These are phyloP conservation scores for Acronicta alni DNA, from an alignment of 2,888 invertebrate genomes.

Conservation along the genomic window DNA sequence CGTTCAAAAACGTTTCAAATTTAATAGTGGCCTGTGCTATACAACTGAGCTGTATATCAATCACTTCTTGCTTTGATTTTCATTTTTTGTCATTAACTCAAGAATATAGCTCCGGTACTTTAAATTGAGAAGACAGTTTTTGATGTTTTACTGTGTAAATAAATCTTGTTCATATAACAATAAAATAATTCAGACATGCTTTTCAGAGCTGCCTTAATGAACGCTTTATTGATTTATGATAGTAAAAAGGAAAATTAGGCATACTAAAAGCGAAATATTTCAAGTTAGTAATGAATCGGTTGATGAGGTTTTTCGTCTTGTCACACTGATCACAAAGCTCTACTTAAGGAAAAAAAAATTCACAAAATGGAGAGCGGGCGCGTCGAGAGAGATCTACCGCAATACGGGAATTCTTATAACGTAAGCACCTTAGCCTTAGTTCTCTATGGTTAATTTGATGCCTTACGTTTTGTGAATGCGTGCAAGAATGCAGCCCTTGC, in stretches of 20 bases:
- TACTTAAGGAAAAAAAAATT: conserved; percentile 30
- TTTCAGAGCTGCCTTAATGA: conserved; percentile 22
- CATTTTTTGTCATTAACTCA: conserved; percentile 51
- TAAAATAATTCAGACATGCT: conserved; percentile 17
- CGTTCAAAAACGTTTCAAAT: conserved; percentile 73
- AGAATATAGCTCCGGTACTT: conserved; percentile 22
- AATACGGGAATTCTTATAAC: conserved; percentile 63
- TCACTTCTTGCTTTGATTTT: conserved; percentile 60
- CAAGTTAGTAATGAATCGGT: conserved; percentile 26
- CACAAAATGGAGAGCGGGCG: conserved; percentile 2
- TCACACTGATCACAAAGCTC: conserved; percentile 29
- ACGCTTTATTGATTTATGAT: conserved; percentile 11
- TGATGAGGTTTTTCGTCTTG: conserved; percentile 35
- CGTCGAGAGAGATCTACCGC: conserved; percentile 60
- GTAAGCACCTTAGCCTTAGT: conserved; percentile 61
- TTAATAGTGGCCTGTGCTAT: conserved; percentile 64
- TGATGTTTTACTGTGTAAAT: conserved; percentile 24
- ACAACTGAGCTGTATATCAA: conserved; percentile 64
- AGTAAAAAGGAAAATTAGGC: conserved; percentile 23
- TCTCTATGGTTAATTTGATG: conserved; percentile 77
- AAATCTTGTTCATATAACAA: conserved; percentile 10
- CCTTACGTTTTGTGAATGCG: conserved; percentile 74
- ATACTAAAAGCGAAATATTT: conserved; percentile 34
- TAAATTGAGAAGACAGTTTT: conserved; percentile 18
- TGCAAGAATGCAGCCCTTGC: conserved; percentile 82